Conservation (phyloP, 2,888 invertebrate species). For the Drosophila quasianomalipes region DNA sequence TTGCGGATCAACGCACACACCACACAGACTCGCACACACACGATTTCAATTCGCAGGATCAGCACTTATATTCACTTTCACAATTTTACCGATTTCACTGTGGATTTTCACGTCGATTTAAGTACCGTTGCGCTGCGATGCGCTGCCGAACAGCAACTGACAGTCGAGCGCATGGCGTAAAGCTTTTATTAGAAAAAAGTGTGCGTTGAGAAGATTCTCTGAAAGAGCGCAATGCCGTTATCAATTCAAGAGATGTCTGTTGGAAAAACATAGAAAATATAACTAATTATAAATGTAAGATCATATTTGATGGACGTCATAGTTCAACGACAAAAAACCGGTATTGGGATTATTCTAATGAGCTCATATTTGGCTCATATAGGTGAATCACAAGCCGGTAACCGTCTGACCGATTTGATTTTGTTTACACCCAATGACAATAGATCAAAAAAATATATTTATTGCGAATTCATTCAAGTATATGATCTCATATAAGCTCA, state of each 20-base stretch:
- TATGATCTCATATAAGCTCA: slow-evolving; percentile 53
- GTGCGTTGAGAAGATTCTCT: slow-evolving; percentile 14
- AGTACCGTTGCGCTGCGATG: slow-evolving; percentile 55
- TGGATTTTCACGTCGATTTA: slow-evolving; percentile 13
- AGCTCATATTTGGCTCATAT: slow-evolving; percentile 46
- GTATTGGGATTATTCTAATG: slow-evolving; percentile 44
- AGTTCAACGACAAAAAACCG: slow-evolving; percentile 37
- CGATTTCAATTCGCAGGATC: slow-evolving; percentile 40
- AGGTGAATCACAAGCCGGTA: slow-evolving; percentile 63
- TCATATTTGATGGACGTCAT: slow-evolving; percentile 55
- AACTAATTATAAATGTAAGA: slow-evolving; percentile 18
- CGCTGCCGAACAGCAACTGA: slow-evolving; percentile 71
- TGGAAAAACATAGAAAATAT: slow-evolving; percentile 24
- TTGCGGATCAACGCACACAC: slow-evolving; percentile 1
- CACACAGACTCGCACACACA: neutral
- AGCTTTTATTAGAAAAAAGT: slow-evolving; percentile 63
- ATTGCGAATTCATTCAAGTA: slow-evolving; percentile 20
- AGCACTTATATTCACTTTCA: slow-evolving; percentile 51
- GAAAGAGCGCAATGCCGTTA: slow-evolving; percentile 19
- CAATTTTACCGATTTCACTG: slow-evolving; percentile 26
- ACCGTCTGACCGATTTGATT: slow-evolving; percentile 41
- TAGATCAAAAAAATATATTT: slow-evolving; percentile 47
- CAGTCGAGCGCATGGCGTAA: slow-evolving; percentile 31
- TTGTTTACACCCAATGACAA: slow-evolving; percentile 47
- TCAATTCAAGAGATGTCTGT: slow-evolving; percentile 23